Percentiles rank a stretch among this genome's conserved stretches.
Conservation (phyloP, 2,113 vertebrate species). For the Chauna torquata region DNA sequence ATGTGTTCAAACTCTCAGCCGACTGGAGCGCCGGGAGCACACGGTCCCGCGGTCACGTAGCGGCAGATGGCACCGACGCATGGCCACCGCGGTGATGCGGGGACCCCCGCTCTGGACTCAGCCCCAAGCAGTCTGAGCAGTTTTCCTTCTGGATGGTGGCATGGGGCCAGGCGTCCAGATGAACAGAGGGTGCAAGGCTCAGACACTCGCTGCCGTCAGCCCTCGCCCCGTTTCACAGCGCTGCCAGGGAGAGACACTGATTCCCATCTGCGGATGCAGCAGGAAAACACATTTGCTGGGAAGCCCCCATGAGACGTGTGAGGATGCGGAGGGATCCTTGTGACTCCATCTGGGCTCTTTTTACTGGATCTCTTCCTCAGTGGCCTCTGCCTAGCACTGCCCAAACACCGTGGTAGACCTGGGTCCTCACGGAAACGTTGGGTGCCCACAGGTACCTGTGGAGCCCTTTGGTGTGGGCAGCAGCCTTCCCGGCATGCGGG, state of each 20-base stretch:
- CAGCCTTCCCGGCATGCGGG: not conserved
- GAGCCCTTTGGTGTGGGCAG: not conserved
- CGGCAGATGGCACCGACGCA: not conserved
- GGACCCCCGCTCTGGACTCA: not conserved
- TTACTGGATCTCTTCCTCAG: not conserved
- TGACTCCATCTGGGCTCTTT: not conserved
- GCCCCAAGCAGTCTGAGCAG: not conserved
- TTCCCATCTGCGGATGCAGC: not conserved
- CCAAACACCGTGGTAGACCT: not conserved
- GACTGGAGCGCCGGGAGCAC: not conserved
- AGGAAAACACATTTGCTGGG: not conserved
- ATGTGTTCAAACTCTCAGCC: not conserved
- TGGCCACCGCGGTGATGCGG: not conserved
- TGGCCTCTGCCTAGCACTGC: not conserved
- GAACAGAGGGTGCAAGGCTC: not conserved
- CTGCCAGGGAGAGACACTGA: not conserved
- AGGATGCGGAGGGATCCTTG: not conserved
- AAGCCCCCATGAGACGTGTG: not conserved
- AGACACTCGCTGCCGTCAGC: not conserved
- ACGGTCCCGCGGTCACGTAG: fast-evolving
- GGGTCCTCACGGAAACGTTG: not conserved
- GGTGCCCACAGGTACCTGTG: not conserved
- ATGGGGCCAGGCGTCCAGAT: not conserved
- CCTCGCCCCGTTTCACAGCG: not conserved
- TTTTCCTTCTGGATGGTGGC: not conserved